phyloP scores from a whole-genome alignment of 2,113 vertebrate species.

The Neogale vison region DNA sequence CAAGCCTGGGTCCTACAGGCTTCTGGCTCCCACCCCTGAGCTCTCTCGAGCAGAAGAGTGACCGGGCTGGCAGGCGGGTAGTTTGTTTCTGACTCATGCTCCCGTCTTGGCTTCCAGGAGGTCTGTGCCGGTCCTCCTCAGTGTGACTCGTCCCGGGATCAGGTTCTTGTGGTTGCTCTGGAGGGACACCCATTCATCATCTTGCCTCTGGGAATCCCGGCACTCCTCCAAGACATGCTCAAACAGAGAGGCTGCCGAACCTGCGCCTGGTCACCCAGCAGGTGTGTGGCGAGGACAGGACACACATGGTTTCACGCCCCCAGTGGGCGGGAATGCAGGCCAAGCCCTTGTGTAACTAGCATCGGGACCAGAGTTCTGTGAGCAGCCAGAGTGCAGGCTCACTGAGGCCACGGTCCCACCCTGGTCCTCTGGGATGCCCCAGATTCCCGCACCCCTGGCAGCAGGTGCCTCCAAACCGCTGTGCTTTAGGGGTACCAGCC shows the following conservation, averaged over 20 bases:
- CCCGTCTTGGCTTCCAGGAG: constrained; percentile 36
- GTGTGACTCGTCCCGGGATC: constrained; percentile 59
- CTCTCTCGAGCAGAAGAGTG: neutral
- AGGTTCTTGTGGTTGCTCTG: constrained; percentile 62
- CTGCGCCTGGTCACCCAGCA: constrained; percentile 70
- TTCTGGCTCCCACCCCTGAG: neutral
- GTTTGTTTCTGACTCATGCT: constrained; percentile 62
- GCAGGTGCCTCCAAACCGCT: neutral
- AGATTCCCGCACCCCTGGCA: neutral
- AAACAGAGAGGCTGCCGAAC: constrained; percentile 76
- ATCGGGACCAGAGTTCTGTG: neutral
- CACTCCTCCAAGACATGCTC: constrained; percentile 69
- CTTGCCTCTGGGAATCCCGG: constrained; percentile 66
- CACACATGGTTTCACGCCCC: constrained; percentile 21
- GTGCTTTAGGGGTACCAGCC: neutral
- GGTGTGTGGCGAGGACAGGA: constrained; percentile 55
- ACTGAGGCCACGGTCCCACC: neutral
- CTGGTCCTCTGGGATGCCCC: neutral
- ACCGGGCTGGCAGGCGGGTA: neutral
- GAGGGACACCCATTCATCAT: constrained; percentile 69
- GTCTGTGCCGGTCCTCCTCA: constrained; percentile 30
- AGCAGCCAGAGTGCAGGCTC: neutral
- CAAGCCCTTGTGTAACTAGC: constrained; percentile 28
- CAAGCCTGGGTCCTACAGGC: neutral
- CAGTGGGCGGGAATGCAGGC: constrained; percentile 36